These are phyloP conservation scores for Hedya salicella DNA, from an alignment of 2,888 invertebrate species.

Conservation along the genomic window DNA sequence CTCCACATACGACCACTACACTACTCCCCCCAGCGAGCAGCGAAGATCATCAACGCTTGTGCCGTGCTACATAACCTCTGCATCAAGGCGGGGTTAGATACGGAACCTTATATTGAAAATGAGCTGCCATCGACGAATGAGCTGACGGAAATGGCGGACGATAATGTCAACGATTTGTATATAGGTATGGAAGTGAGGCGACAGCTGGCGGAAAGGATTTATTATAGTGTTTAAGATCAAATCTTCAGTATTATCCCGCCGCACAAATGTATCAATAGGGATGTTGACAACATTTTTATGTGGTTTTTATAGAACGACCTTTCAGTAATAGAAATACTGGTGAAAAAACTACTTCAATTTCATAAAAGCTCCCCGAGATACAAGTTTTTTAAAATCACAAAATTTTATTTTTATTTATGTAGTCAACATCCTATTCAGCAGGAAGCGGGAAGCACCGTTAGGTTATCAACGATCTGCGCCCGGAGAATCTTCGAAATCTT, in stretches of 20 bases:
- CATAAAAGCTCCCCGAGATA: too few species aligned
- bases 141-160: conserved; percentile 61
- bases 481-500: too few species aligned
- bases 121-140: conserved; percentile 58
- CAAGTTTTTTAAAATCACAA: too few species aligned
- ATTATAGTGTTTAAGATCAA: conserved; percentile 58
- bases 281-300: too few species aligned
- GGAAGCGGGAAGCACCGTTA: too few species aligned
- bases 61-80: conserved; percentile 66
- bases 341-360: too few species aligned
- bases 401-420: too few species aligned
- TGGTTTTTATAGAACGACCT: too few species aligned
- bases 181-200: conserved; percentile 65
- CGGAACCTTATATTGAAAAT: conserved; percentile 55
- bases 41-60: conserved; percentile 70
- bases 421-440: too few species aligned
- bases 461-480: too few species aligned
- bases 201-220: conserved; percentile 65
- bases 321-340: too few species aligned
- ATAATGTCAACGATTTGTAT: conserved; percentile 66
- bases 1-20: conserved; percentile 63
- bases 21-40: conserved; percentile 65
- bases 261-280: too few species aligned
- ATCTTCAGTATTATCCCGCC: conserved; percentile 1
- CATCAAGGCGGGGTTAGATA: conserved; percentile 58